Base-by-base conservation (phyloP, 2,888 invertebrate species). In the Drosophila nigricruria region DNA sequence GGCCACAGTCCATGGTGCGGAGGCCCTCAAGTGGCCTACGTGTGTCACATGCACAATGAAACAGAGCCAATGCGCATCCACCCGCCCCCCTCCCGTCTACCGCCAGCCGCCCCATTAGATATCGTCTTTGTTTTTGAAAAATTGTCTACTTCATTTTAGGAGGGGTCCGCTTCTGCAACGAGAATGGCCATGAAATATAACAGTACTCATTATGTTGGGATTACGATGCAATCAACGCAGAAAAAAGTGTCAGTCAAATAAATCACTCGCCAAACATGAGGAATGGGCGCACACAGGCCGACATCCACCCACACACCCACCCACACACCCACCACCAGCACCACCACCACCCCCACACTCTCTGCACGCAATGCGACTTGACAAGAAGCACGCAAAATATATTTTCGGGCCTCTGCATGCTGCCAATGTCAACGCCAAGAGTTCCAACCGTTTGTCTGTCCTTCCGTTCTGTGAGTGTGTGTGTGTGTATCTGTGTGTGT, bases 191-290 rank as follows among this genome's bases (percentile, higher is more conserved):
- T 84, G 80, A 90, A 90, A 90, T 89, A 90, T 89, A 91, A 87
- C 89, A 89, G 88, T 83, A 80, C 90, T 91, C 91, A 90, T 91
- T 90, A 90, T 87, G 90, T 88, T 79, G 80, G 91, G 89, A 90
- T 90, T 90, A 91, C 90, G 91, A 90, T 90, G 91, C 90, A 90
- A 90, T 90, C 91, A 91, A 91, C 90, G 90, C 87, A 82, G 78
- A 86, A 82, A 90, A 90, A 83, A 88, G 90, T 90, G 91, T 89
- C 89, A 87, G 91, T 82, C 88, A 90, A 91, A 91, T 90, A 91
- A 90, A 90, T 91, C 87, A 90, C 87, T 87, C 82, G 84, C 74
- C 89, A 76, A 89, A 68, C 88, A 88, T 84, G 85, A 81, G 72
- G 70, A 63, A 82, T 77, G 77, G 54, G 63, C 38, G 36, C 59